Percentiles rank a stretch among this genome's conserved stretches.
These are phyloP conservation scores for Megalops cyprinoides DNA, from an alignment of 2,797 vertebrate genomes.

Conservation along the genomic window DNA sequence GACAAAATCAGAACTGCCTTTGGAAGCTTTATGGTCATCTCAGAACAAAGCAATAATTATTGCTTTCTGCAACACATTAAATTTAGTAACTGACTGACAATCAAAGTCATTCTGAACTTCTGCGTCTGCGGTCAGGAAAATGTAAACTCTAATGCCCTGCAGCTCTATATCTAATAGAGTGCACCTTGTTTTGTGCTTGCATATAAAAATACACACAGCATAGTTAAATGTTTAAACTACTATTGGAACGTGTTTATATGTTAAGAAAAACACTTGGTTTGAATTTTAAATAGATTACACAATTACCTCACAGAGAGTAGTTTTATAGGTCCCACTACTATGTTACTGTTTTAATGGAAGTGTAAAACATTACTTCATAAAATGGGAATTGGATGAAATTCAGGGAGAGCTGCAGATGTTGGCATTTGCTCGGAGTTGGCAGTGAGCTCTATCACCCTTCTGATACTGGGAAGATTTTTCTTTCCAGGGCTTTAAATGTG, in stretches of 20 bases:
- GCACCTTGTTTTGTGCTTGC: conserved; percentile 19
- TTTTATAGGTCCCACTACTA: background rate
- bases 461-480: background rate
- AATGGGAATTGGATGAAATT: conserved; percentile 3
- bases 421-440: background rate
- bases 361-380: background rate
- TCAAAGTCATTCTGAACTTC: conserved; percentile 16
- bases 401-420: background rate
- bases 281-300: conserved; percentile 24
- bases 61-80: background rate
- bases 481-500: background rate
- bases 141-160: conserved; percentile 1
- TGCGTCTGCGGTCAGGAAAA: conserved; percentile 9
- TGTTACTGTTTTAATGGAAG: background rate
- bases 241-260: conserved; percentile 20
- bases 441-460: background rate
- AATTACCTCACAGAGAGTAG: conserved; percentile 4
- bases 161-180: background rate
- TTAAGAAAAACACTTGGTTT: conserved; percentile 24
- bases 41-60: conserved; percentile 14
- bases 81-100: conserved; percentile 11
- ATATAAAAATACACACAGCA: conserved; percentile 9
- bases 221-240: conserved; percentile 19
- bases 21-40: background rate
- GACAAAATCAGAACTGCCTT: background rate